These are phyloP conservation scores for Battus philenor DNA, from an alignment of 1,140 invertebrate species.

Conservation along the genomic window DNA sequence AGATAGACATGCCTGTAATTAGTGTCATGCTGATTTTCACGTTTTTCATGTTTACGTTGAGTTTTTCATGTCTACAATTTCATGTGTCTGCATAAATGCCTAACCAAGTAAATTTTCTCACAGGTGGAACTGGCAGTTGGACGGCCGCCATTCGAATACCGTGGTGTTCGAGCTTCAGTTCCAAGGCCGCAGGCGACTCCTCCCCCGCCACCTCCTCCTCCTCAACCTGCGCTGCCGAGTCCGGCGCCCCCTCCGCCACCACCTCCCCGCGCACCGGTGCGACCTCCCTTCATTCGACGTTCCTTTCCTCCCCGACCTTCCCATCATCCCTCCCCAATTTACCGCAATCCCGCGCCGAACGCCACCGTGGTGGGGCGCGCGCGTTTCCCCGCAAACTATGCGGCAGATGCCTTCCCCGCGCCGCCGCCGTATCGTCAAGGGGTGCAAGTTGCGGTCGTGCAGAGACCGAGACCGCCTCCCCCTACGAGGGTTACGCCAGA, in stretches of 20 bases:
- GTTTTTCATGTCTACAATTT: no score
- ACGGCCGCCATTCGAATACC: conserved; percentile 66
- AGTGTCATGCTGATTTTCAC: no score
- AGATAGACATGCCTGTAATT: no score
- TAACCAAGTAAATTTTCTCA: no score
- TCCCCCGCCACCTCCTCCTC: conserved; percentile 28
- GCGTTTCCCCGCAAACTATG: conserved; percentile 39
- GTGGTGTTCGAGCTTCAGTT: conserved; percentile 33
- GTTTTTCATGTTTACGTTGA: no score
- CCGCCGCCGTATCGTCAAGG: conserved; percentile 39
- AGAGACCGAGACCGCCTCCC: conserved; percentile 21
- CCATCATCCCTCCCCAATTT: conserved; percentile 25
- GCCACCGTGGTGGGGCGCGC: conserved; percentile 39
- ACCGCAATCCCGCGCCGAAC: conserved; percentile 47
- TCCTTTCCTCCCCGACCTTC: conserved; percentile 33
- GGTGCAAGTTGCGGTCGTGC: conserved; percentile 38
- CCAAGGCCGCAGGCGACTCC: conserved; percentile 65
- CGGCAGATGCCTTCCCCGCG: conserved; percentile 42
- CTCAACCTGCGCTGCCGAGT: conserved; percentile 20
- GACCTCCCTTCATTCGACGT: conserved; percentile 32
- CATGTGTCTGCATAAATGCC: no score
- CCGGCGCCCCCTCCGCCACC: conserved; percentile 30
- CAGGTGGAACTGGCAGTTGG: conserved; percentile 65
- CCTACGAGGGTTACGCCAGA: conserved; percentile 56
- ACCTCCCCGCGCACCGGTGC: conserved; percentile 29